Percentiles rank a stretch among this genome's conserved stretches.
Evolutionary conservation across 1,140 invertebrate genomes (phyloP).

Genomic region (Protaetia brevitarsis): DNA sequence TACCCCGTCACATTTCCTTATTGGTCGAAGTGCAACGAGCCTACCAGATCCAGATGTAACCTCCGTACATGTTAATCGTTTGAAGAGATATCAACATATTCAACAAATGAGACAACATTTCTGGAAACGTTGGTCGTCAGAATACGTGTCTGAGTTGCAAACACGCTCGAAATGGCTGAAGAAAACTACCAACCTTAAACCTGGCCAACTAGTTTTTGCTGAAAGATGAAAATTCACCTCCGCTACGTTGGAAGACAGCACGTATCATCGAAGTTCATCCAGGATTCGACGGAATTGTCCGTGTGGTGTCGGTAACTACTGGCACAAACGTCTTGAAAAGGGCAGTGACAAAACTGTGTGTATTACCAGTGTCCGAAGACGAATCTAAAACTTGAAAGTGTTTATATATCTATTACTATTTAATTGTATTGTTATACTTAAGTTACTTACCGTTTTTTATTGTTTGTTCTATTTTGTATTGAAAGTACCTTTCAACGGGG

Average conservation of each 20-base stretch:
- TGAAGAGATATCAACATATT: slow-evolving; percentile 18
- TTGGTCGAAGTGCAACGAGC: slow-evolving; percentile 36
- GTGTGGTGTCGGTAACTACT: slow-evolving; percentile 35
- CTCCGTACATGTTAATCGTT: too few species aligned
- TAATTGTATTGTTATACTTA: too few species aligned
- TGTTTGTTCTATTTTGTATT: too few species aligned
- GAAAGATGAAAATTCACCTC: slow-evolving; percentile 42
- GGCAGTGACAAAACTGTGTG: not conserved
- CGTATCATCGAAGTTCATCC: slow-evolving; percentile 38
- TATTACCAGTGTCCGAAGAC: not conserved
- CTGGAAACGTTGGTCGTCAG: slow-evolving; percentile 41
- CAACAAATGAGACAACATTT: slow-evolving; percentile 34
- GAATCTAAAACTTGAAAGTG: too few species aligned
- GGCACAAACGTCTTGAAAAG: not conserved
- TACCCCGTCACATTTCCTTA: slow-evolving; percentile 48
- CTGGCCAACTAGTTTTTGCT: slow-evolving; percentile 41
- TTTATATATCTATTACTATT: too few species aligned
- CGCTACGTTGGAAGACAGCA: slow-evolving; percentile 44
- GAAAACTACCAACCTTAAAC: not conserved
- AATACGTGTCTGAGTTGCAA: slow-evolving; percentile 42
- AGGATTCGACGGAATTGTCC: slow-evolving; percentile 44
- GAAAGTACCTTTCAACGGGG: too few species aligned
- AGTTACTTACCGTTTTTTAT: too few species aligned
- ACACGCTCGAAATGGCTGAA: slow-evolving; percentile 37
- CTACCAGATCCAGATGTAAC: slow-evolving; percentile 31